Base-by-base conservation (phyloP, 2,888 invertebrate genomes). In the Neelides folsomi region DNA sequence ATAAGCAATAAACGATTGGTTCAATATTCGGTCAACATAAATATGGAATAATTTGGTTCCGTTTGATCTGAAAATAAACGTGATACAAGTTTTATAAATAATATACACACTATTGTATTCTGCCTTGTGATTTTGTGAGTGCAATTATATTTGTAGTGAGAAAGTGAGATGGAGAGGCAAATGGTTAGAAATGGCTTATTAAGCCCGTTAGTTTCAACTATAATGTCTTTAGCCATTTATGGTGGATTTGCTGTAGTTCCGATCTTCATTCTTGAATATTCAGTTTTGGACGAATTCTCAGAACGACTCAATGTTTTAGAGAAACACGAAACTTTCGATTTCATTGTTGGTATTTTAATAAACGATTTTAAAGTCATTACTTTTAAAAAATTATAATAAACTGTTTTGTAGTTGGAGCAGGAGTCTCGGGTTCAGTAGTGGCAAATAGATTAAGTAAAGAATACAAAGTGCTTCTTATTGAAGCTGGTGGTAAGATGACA, bases 181-280 rank as follows among this genome's bases (percentile, higher is more conserved):
- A 27, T 3, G 3, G 27, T 27, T 27, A 27, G 27, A 7, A 27
- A 27, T 27, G 27, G 27, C 27, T 27, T 27, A 27, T 27, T 27
- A 27, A 27, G 27, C 27, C 27, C 51, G 19, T 48, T 58, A 1
- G 56, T 54, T 34, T 51, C 54, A 16, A 38, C 56, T 12, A 50
- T 56, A 36, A 38, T 58, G 18, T 49, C 58, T 2, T 27, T 27
- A 27, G 27, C 27, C 27, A 3, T 27, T 27, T 27, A 27, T 27
- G 59, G 61, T 20, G 61, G 63, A 15, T 53, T 61, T 39, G 56
- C 57, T 1, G 37, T 60, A 2, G 18, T 63, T 3, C 63, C 63
- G 6, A 39, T 59, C 0, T 27, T 63, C 4, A 44, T 63, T 8
- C 16, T 53, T 13, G 58, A 63, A 18, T 63, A 54, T 49, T 43